Percentiles rank a stretch among this genome's conserved stretches.
Evolutionary conservation across 2,888 invertebrate genomes (phyloP).

Genomic region (Drosophila monieri): DNA sequence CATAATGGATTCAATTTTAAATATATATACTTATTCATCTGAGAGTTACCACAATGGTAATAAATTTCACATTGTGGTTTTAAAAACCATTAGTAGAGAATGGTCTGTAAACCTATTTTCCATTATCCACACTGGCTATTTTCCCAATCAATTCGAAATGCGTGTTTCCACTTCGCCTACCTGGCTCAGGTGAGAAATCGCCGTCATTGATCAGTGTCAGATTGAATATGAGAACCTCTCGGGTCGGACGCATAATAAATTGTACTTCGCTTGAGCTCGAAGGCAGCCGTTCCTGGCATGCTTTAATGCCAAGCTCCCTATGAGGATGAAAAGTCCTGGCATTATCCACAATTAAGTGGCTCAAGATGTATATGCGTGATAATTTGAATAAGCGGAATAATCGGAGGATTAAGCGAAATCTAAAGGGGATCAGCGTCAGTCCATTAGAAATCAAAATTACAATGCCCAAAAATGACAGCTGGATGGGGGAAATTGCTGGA

Average conservation of each 20-base stretch:
- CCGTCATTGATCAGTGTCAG: constrained; percentile 64
- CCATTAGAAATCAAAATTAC: constrained; percentile 39
- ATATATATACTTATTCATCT: too few species aligned
- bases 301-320: constrained; percentile 4
- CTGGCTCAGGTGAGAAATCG: constrained; percentile 52
- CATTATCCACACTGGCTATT: constrained; percentile 5
- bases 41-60: background rate
- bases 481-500: background rate
- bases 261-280: constrained; percentile 38
- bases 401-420: constrained; percentile 25
- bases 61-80: background rate
- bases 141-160: constrained; percentile 16
- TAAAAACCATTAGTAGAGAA: background rate
- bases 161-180: constrained; percentile 6
- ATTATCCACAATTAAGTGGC: constrained; percentile 34
- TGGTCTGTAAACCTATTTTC: background rate
- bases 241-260: constrained; percentile 45
- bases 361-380: constrained; percentile 12
- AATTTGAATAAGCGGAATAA: constrained; percentile 30
- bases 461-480: constrained; percentile 14
- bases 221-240: constrained; percentile 59
- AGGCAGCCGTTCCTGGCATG: background rate
- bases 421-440: constrained; percentile 29
- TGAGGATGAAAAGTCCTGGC: constrained; percentile 5
- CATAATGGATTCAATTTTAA: constrained; percentile 3